These are phyloP conservation scores for Drosophila buzzatii DNA, from an alignment of 2,888 invertebrate genomes.

Conservation along the genomic window DNA sequence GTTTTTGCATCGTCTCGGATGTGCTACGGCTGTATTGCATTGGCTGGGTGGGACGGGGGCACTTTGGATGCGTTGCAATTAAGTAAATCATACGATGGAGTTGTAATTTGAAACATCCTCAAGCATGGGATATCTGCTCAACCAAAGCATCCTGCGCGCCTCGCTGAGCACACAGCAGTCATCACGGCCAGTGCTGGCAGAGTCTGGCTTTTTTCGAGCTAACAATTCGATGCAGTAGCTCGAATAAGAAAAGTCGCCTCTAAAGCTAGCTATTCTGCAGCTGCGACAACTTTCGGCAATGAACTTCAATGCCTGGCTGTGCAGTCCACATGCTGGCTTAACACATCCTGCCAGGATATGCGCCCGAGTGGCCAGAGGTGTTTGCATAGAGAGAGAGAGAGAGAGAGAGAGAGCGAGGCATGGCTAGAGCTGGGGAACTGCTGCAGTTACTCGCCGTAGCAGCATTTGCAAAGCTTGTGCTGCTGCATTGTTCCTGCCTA, in stretches of 20 bases:
- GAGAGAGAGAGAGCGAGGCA: not conserved
- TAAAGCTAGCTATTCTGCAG: not conserved
- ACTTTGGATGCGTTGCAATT: slow-evolving; percentile 54
- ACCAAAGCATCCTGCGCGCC: slow-evolving; percentile 35
- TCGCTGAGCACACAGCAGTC: not conserved
- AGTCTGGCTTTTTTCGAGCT: not conserved
- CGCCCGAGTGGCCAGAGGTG: slow-evolving; percentile 40
- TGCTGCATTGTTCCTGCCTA: slow-evolving; percentile 73
- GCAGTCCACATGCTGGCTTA: slow-evolving; percentile 39
- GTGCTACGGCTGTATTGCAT: not conserved
- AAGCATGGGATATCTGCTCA: slow-evolving; percentile 17
- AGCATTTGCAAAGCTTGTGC: slow-evolving; percentile 56
- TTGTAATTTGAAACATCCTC: slow-evolving; percentile 69
- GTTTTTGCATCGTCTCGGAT: not conserved
- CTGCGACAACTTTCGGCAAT: slow-evolving; percentile 68
- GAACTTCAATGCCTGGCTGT: slow-evolving; percentile 62
- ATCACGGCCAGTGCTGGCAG: not conserved
- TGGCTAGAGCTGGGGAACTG: not conserved
- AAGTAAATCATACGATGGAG: slow-evolving; percentile 63
- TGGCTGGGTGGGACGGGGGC: not conserved
- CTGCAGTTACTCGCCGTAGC: slow-evolving; percentile 28
- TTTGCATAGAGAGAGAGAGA: slow-evolving; percentile 2
- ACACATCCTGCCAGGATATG: slow-evolving; percentile 65
- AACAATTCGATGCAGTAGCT: not conserved
- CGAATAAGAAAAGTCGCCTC: too few relatives aligned